Conservation (phyloP, 2,113 vertebrate genomes). For the Amazona guildingii region DNA sequence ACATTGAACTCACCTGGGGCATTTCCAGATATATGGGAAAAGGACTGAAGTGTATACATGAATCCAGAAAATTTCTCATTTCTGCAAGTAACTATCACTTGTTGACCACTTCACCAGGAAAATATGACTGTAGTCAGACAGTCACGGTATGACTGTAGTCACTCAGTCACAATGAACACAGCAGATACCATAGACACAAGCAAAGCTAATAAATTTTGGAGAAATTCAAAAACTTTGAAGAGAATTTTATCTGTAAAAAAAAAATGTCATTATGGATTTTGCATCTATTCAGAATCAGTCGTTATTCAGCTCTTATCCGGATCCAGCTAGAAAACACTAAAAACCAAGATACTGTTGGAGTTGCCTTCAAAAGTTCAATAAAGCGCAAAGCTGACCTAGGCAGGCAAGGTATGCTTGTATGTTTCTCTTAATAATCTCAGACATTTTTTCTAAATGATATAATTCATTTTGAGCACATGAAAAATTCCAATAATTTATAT, state of each 20-base stretch:
- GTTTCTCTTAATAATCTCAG: not conserved
- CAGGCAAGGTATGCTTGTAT: not conserved
- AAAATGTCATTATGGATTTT: not conserved
- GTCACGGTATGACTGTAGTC: too few species aligned
- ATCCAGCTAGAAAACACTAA: not conserved
- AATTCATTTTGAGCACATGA: conserved; percentile 12
- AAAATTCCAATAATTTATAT: conserved; percentile 7
- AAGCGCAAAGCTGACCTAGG: not conserved
- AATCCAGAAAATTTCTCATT: not conserved
- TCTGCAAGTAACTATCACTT: not conserved
- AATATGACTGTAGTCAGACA: not conserved
- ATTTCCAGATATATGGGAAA: not conserved
- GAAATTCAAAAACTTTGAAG: not conserved
- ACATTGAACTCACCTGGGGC: not conserved
- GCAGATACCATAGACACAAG: not conserved
- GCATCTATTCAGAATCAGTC: not conserved
- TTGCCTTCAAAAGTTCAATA: not conserved
- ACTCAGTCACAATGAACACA: not conserved
- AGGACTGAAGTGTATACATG: not conserved
- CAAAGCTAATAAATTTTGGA: not conserved
- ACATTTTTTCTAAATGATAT: not conserved
- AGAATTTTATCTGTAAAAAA: not conserved
- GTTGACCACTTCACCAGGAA: not conserved
- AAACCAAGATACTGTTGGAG: not conserved
- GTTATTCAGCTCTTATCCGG: not conserved